These are phyloP conservation scores for Paralichthys olivaceus DNA, from an alignment of 2,113 vertebrate genomes.

Conservation along the genomic window DNA sequence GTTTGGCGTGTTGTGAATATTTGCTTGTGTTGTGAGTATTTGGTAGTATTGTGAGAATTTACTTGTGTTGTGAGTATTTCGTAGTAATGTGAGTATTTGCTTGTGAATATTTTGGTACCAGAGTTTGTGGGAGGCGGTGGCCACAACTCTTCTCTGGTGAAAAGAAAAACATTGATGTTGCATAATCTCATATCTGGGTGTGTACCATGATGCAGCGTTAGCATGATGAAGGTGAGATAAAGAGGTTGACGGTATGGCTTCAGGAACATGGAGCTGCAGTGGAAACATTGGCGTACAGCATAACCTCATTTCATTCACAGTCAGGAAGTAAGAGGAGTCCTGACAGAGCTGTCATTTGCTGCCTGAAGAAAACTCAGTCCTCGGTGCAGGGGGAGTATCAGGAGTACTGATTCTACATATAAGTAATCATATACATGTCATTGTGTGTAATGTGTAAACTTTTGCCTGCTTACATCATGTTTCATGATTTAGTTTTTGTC, in stretches of 20 bases:
- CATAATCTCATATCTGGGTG: conserved; percentile 7
- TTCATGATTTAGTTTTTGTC: conserved; percentile 15
- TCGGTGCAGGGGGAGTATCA: not conserved
- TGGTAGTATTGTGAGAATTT: too few relatives aligned
- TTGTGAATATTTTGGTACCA: not conserved
- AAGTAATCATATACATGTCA: conserved; percentile 10
- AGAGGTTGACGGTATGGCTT: conserved; percentile 24
- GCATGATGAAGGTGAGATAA: conserved; percentile 20
- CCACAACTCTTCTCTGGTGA: not conserved
- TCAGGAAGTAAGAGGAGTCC: conserved; percentile 13
- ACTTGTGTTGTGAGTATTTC: too few relatives aligned
- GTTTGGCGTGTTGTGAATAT: too few relatives aligned
- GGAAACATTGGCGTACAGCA: not conserved
- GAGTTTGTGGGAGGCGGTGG: not conserved
- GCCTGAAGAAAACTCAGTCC: conserved; percentile 11
- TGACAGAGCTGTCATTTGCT: conserved; percentile 13
- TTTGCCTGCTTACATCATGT: conserved; percentile 28
- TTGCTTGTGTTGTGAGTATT: too few relatives aligned
- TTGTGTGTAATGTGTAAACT: not conserved
- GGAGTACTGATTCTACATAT: not conserved
- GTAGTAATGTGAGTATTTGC: not conserved
- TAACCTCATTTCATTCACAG: conserved; percentile 29
- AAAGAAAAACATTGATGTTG: not conserved
- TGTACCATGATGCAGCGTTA: conserved; percentile 6
- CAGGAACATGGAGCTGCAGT: conserved; percentile 8